These are phyloP conservation scores for Meloidogyne chitwoodi DNA, from an alignment of 1,140 invertebrate genomes.

Conservation along the genomic window DNA sequence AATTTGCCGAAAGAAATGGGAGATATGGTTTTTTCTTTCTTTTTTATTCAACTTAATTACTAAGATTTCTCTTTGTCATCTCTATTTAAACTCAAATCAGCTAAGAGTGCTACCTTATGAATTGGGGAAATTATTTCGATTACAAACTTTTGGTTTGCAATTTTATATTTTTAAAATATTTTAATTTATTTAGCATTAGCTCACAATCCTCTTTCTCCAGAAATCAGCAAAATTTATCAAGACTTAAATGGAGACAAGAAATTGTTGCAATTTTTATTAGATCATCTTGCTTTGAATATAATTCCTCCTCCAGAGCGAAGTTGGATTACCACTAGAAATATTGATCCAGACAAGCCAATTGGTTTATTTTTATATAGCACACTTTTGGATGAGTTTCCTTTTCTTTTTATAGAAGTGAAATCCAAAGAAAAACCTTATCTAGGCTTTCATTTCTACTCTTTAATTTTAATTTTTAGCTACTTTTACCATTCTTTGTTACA, in stretches of 20 bases:
- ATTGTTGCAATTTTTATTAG: constrained; percentile 84
- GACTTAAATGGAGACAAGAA: constrained; percentile 88
- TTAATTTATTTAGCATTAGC: constrained; percentile 70
- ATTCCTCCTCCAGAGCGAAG: constrained; percentile 81
- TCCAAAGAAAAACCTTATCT: too few relatives aligned
- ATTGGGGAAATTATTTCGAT: constrained; percentile 91
- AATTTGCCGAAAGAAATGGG: constrained; percentile 75
- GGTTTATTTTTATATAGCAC: too few relatives aligned
- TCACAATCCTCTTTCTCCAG: constrained; percentile 87
- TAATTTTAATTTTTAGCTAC: constrained; percentile 64
- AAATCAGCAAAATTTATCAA: constrained; percentile 82
- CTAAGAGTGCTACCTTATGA: constrained; percentile 88
- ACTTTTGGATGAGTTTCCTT: too few relatives aligned
- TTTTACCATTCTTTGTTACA: constrained; percentile 98
- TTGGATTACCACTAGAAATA: constrained; percentile 83
- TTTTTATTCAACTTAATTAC: background rate
- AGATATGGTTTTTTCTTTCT: constrained; percentile 27
- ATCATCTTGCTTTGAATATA: constrained; percentile 69
- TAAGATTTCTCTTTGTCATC: constrained; percentile 72
- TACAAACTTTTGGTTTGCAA: constrained; percentile 69
- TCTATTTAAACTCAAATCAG: constrained; percentile 87
- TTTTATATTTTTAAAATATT: constrained; percentile 18
- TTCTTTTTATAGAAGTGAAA: too few relatives aligned
- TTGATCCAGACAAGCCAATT: constrained; percentile 74
- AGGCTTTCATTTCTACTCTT: too few relatives aligned